Conservation (phyloP, 2,888 invertebrate genomes). For the Mechanitis messenoides region DNA sequence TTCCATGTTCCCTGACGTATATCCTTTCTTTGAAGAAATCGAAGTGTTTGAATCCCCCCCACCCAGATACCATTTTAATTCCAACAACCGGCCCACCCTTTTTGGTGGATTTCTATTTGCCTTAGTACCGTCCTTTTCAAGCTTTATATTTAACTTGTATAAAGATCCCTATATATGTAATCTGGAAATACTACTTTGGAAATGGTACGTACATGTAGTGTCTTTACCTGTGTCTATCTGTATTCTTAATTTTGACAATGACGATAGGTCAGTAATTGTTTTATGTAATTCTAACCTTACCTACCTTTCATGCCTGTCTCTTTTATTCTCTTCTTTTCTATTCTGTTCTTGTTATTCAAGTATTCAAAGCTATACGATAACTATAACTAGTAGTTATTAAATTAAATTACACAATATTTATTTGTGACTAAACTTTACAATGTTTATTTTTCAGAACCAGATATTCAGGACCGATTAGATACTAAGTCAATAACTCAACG, state of each 20-base stretch:
- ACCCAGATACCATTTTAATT: conserved; percentile 47
- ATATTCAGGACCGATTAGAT: conserved; percentile 5
- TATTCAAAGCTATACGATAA: no score
- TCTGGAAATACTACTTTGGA: conserved; percentile 16
- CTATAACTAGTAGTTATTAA: no score
- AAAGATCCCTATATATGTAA: conserved; percentile 11
- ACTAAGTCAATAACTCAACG: conserved; percentile 17
- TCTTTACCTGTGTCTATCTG: no score
- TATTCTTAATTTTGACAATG: no score
- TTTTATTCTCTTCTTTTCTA: no score
- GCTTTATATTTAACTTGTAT: conserved; percentile 20
- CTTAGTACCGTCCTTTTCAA: conserved; percentile 30
- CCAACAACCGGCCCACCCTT: conserved; percentile 22
- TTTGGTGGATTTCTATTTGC: conserved; percentile 18
- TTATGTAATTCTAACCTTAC: no score
- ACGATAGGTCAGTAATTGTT: no score
- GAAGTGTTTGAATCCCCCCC: conserved; percentile 59
- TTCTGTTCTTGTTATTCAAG: no score
- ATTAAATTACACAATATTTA: no score
- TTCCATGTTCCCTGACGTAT: conserved; percentile 55
- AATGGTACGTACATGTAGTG: conserved; percentile 26
- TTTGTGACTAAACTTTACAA: neutral
- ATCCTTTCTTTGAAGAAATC: conserved; percentile 59
- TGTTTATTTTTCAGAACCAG: neutral
- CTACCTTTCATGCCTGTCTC: no score